Conservation (phyloP, 2,888 invertebrate genomes). For the Coleophora deauratella region DNA sequence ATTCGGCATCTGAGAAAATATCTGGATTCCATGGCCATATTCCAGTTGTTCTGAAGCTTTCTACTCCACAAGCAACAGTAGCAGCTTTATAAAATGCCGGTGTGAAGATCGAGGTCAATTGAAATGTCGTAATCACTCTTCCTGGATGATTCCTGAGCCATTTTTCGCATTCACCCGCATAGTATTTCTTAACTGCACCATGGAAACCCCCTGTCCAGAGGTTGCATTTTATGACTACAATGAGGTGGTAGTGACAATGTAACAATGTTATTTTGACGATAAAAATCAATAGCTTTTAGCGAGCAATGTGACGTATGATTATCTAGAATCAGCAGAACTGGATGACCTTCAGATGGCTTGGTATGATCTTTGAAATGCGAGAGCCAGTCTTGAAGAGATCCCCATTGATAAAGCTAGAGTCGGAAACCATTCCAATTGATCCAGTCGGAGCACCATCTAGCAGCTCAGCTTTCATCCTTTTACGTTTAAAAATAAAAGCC, state of each 20-base stretch:
- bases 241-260: constrained; percentile 16
- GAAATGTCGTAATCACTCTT: constrained; percentile 2
- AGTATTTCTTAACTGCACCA: constrained; percentile 1
- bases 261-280: constrained; percentile 9
- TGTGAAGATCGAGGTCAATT: constrained; percentile 2
- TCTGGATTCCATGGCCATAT: constrained; percentile 4
- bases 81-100: constrained; percentile 2
- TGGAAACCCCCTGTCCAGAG: constrained; percentile 7
- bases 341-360: constrained; percentile 6
- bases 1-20: constrained; percentile 4
- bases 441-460: constrained; percentile 28
- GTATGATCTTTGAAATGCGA: constrained; percentile 10
- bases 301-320: constrained; percentile 12
- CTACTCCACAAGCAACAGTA: constrained; percentile 1
- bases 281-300: constrained; percentile 8
- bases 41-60: constrained; percentile 4
- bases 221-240: constrained; percentile 12
- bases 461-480: constrained; percentile 27
- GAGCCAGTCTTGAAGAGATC: constrained; percentile 14
- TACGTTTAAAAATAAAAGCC: constrained; percentile 29
- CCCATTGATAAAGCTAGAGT: constrained; percentile 15
- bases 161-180: neutral
- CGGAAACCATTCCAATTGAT: constrained; percentile 18
- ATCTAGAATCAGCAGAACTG: constrained; percentile 15
- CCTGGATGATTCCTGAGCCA: constrained; percentile 5